Evolutionary conservation across 2,113 vertebrate species (phyloP).

Genomic region (Mobula birostris): DNA sequence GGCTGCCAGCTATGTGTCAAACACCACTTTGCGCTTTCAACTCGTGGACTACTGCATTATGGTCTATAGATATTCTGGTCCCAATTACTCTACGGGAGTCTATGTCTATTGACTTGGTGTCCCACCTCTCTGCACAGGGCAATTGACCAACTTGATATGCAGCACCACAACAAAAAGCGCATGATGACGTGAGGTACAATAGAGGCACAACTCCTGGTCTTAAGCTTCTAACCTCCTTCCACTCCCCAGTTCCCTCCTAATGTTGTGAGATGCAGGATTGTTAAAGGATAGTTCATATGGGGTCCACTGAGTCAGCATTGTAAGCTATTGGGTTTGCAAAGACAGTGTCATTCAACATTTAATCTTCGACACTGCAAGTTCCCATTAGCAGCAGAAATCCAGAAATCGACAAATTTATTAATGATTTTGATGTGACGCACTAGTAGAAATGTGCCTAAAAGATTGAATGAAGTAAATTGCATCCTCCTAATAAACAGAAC

Average conservation of each 20-base stretch:
- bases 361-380: neutral
- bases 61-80: neutral
- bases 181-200: neutral
- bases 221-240: neutral
- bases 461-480: neutral
- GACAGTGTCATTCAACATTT: neutral
- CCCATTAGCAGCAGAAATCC: neutral
- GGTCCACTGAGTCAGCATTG: neutral
- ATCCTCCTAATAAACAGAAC: neutral
- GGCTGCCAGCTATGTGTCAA: too few relatives aligned
- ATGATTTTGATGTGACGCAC: neutral
- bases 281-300: neutral
- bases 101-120: neutral
- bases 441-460: neutral
- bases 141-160: too few relatives aligned
- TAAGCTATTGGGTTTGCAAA: neutral
- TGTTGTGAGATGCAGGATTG: neutral
- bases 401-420: conserved; percentile 8
- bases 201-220: neutral
- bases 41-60: too few relatives aligned
- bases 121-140: neutral
- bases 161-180: neutral
- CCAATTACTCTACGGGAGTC: neutral
- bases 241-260: too few relatives aligned
- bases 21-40: too few relatives aligned